Percentiles rank a stretch among this genome's conserved stretches.
These are phyloP conservation scores for Enteromius viviparus DNA, from an alignment of 2,797 vertebrate genomes.

Conservation along the genomic window DNA sequence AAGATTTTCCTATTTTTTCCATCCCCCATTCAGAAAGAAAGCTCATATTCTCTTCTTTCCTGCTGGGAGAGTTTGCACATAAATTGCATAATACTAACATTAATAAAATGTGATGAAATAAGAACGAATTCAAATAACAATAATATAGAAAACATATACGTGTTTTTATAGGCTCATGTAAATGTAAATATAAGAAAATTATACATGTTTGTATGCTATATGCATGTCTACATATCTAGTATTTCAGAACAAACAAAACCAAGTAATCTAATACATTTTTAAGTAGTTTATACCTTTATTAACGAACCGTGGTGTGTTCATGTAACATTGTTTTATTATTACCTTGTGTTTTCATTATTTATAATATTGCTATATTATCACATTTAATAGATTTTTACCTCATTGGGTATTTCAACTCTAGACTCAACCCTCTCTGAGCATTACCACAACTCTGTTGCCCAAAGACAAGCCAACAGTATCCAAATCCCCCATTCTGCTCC, in stretches of 20 bases:
- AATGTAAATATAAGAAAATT: neutral
- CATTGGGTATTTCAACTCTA: neutral
- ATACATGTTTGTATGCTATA: neutral
- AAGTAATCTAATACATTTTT: neutral
- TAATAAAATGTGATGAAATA: neutral
- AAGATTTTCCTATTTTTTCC: constrained; percentile 13
- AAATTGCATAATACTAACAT: neutral
- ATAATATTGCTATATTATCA: neutral
- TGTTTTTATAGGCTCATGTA: neutral
- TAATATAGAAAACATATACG: neutral
- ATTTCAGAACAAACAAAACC: neutral
- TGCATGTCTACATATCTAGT: neutral
- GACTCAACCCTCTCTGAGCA: constrained; percentile 2
- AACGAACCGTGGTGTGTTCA: neutral
- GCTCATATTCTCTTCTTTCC: neutral
- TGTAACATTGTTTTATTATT: neutral
- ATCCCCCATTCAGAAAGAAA: constrained; percentile 26
- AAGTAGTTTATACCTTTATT: neutral
- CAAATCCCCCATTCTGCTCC: constrained; percentile 50
- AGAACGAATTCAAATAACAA: neutral
- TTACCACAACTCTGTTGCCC: constrained; percentile 27
- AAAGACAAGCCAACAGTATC: constrained; percentile 61
- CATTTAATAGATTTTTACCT: neutral
- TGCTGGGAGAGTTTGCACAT: neutral
- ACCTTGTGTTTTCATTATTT: neutral